Conservation (phyloP, 2,888 invertebrate species). For the Morinoia aosen region DNA sequence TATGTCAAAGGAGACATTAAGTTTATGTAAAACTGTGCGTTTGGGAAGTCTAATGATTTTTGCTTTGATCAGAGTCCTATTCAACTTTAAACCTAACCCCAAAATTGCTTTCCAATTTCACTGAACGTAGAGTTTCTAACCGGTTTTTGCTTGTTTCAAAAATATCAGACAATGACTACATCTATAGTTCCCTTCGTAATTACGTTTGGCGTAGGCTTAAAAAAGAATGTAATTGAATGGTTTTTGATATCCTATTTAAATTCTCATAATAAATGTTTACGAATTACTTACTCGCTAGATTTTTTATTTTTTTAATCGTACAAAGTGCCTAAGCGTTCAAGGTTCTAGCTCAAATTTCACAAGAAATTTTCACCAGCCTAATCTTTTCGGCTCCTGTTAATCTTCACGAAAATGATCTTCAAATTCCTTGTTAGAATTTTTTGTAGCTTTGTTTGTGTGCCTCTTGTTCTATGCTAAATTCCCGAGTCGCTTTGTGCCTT, state of each 20-base stretch:
- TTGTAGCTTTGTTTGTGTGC: too few relatives aligned
- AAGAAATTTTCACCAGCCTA: background rate
- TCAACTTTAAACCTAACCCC: background rate
- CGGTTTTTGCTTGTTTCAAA: too few relatives aligned
- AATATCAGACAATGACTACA: too few relatives aligned
- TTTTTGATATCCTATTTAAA: background rate
- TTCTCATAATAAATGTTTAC: background rate
- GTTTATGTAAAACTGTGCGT: background rate
- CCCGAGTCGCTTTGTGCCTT: too few relatives aligned
- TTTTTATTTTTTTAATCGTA: background rate
- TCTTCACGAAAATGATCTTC: background rate
- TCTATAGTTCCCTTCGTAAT: too few relatives aligned
- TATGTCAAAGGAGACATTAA: background rate
- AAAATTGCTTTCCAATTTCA: background rate
- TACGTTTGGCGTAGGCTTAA: too few relatives aligned
- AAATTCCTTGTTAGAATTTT: background rate
- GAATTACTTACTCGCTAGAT: background rate
- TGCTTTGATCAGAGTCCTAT: background rate
- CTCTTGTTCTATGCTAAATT: too few relatives aligned
- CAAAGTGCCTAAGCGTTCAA: background rate
- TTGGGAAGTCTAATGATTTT: background rate
- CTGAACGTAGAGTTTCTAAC: background rate
- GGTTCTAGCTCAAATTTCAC: background rate
- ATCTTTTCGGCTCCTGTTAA: background rate
- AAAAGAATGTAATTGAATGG: background rate